Evolutionary conservation across 1,140 invertebrate genomes (phyloP).

Genomic region (Euura saliciscinereae): DNA sequence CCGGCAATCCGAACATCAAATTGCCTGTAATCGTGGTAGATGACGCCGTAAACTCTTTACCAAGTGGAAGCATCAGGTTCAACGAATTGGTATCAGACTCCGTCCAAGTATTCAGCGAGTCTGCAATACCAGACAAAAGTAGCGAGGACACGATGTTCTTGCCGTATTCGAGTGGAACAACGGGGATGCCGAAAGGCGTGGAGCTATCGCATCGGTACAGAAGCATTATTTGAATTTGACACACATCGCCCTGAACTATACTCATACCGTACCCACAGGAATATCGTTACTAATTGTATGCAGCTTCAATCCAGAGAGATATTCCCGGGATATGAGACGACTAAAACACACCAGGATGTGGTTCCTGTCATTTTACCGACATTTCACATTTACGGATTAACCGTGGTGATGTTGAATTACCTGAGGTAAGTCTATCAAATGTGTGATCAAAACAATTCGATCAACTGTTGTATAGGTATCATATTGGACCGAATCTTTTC

Average conservation of each 20-base stretch:
- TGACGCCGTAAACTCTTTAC: constrained; percentile 56
- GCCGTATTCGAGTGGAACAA: constrained; percentile 86
- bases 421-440: constrained; percentile 44
- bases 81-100: constrained; percentile 26
- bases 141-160: constrained; percentile 62
- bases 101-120: constrained; percentile 34
- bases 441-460: too few relatives aligned
- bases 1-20: constrained; percentile 50
- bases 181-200: constrained; percentile 88
- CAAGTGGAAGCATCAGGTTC: constrained; percentile 64
- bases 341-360: constrained; percentile 63
- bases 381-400: constrained; percentile 81
- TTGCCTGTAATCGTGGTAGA: constrained; percentile 61
- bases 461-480: too few relatives aligned
- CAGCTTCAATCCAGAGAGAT: constrained; percentile 34
- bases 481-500: too few relatives aligned
- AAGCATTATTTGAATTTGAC: too few relatives aligned
- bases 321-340: constrained; percentile 21
- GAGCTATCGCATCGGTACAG: constrained; percentile 71
- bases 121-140: constrained; percentile 50
- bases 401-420: constrained; percentile 57
- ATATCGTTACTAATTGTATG: constrained; percentile 61
- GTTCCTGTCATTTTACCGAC: constrained; percentile 74
- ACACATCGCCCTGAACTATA: too few relatives aligned
- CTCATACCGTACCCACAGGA: constrained; percentile 36